Base-by-base conservation (phyloP, 2,888 invertebrate species). In the Meta bourneti region DNA sequence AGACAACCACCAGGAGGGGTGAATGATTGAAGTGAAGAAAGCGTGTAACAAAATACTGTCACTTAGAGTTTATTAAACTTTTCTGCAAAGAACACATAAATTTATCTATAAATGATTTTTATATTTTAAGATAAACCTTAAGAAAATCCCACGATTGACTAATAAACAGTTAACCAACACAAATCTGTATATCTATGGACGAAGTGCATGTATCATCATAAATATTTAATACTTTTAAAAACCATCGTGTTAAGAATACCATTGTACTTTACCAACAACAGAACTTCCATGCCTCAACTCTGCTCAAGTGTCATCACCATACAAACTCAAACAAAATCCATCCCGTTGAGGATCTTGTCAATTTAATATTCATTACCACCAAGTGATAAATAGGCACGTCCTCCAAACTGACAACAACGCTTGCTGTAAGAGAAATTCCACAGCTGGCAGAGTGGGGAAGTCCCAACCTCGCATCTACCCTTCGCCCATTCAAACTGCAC, bases 401-500 rank as follows among this genome's bases (percentile, higher is more conserved):
- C 34, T 4, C 34, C 34, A 34, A 34, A 34, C n/a, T 49, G n/a
- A 16, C 51, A 49, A 16, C 77, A 49, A 7, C 77, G 49, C 34
- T 34, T 34, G 34, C 34, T 34, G 34, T 34, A 34, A 34, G 51
- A n/a, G 51, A 51, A 77, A 49, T 77, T 19, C n/a, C 13, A 49
- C 77, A 52, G 77, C 77, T 77, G 77, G 74, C 6, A 20, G 11
- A 74, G 48, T 48, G 48, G 6, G 13, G 20, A 6, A 11, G 34
- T 20, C 74, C 11, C 20, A 20, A 74, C 9, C 34, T 9, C 8
- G 5, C 34, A 34, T 34, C 34, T 34, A 34, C 74, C 13, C 74
- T 74, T 74, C 74, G 48, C 20, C 74, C 74, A 34, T 74, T 74
- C 20, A 48, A 74, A 74, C 19, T 34, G 20, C 74, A 20, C 74